Evolutionary conservation across 2,797 vertebrate species (phyloP), one percentile per base, ranked within the genome.

Genomic region (Arrhamphus sclerolepis): DNA sequence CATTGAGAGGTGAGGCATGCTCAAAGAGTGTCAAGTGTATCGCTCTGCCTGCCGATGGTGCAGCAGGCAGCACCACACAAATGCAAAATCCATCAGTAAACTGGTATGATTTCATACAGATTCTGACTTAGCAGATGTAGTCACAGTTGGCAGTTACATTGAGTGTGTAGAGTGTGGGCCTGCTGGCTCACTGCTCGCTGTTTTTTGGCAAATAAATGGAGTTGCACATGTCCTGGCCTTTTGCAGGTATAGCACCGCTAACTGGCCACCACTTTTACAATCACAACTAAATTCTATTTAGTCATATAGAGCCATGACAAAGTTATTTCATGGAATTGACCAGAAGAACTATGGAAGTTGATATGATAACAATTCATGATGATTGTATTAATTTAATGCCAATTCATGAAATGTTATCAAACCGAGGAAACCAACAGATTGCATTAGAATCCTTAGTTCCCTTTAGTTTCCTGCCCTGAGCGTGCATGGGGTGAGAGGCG

Each of bases 1-100:
- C 85, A 81, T 91, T 88, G 86, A 87, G 84, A 86, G 86, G 71
- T 84, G 86, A 88, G 73, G 72, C 66, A 38, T 76, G 75, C 52
- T 18, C 53, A 31, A 71, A 89, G 87, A 89, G n/a, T n/a, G n/a
- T 85, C 86, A 89, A 88, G 83, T 62, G 51, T 66, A 66, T 82
- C 20, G 77, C 82, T 79, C 78, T 56, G 66, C 72, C 60, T 81
- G 70, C 71, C 62, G 65, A 76, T 66, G 72, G 78, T 61, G 78
- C 74, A 81, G 72, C 72, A 84, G 72, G 54, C 43, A 58, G 72
- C 53, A 38, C 40, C 24, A 20, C 67, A 65, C 62, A 75, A 69
- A 84, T 67, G 70, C 75, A 60, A 72, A 65, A 29, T 62, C 59
- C 70, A 51, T 55, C 70, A 77, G 66, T 81, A 77, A 82, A 77